These are phyloP conservation scores for Meda fulgida DNA, from an alignment of 2,797 vertebrate genomes.

Conservation along the genomic window DNA sequence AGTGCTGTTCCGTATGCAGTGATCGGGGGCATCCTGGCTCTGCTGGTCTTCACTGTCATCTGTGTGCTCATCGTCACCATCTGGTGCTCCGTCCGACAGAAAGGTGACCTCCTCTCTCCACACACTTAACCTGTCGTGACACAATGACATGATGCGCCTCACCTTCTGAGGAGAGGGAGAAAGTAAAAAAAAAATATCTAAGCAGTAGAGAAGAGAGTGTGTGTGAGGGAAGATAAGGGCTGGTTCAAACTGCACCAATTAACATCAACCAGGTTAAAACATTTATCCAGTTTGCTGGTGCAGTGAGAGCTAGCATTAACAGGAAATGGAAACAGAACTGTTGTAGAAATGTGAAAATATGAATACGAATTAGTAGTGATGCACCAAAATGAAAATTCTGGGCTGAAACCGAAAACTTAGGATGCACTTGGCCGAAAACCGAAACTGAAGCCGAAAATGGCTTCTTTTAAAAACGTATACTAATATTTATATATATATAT, in stretches of 20 bases:
- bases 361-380: too few species aligned
- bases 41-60: constrained; percentile 91
- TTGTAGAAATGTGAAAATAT: too few species aligned
- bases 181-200: background rate
- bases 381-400: too few species aligned
- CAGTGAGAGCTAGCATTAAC: background rate
- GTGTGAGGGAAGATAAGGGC: background rate
- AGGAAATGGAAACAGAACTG: background rate
- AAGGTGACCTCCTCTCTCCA: constrained; percentile 77
- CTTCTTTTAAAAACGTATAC: too few species aligned
- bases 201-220: background rate
- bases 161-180: background rate
- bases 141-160: constrained; percentile 5
- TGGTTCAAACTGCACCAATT: background rate
- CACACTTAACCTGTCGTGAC: constrained; percentile 14
- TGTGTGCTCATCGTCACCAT: constrained; percentile 91
- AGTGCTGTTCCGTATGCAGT: constrained; percentile 89
- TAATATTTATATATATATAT: too few species aligned
- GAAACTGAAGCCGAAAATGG: too few species aligned
- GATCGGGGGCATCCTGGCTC: constrained; percentile 88
- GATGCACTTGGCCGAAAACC: too few species aligned
- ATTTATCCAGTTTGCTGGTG: constrained; percentile 1
- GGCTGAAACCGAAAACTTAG: too few species aligned
- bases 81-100: constrained; percentile 93
- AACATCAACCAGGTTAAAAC: background rate